phyloP scores from a whole-genome alignment of 1,140 invertebrate species.

The Drosophila kepulauana region DNA sequence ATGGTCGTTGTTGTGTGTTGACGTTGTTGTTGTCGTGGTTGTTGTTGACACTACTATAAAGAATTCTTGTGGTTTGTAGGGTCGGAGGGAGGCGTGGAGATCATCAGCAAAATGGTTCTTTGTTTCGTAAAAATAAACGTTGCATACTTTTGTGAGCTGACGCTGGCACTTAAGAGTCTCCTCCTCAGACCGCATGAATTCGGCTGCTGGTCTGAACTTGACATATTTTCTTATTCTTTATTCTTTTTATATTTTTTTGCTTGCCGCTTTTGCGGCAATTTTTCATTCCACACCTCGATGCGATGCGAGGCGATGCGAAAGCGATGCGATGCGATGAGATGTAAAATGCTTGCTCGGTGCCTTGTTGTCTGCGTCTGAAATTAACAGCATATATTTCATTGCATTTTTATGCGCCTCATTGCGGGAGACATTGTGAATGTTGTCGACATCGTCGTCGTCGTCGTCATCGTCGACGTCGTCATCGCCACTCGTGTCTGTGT shows the following conservation, averaged over 20 bases:
- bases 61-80: too few species aligned
- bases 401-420: constrained; percentile 61
- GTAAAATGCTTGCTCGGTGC: not conserved
- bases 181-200: constrained; percentile 49
- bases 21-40: too few species aligned
- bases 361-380: constrained; percentile 66
- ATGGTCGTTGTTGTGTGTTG: too few species aligned
- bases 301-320: too few species aligned
- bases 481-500: constrained; percentile 31
- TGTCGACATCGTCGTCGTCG: constrained; percentile 1
- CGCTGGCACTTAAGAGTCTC: not conserved
- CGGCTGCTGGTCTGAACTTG: constrained; percentile 50
- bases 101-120: not conserved
- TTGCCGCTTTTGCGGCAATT: constrained; percentile 31
- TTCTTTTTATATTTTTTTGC: not conserved
- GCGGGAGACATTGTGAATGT: constrained; percentile 34
- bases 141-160: constrained; percentile 37
- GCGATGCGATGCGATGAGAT: too few species aligned
- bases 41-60: too few species aligned
- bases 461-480: constrained; percentile 2
- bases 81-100: not conserved
- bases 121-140: constrained; percentile 16
- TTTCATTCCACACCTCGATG: constrained; percentile 48
- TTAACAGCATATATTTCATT: constrained; percentile 81
- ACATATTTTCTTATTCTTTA: constrained; percentile 19